phyloP scores from a whole-genome alignment of 2,797 vertebrate species.

The Columba guinea region DNA sequence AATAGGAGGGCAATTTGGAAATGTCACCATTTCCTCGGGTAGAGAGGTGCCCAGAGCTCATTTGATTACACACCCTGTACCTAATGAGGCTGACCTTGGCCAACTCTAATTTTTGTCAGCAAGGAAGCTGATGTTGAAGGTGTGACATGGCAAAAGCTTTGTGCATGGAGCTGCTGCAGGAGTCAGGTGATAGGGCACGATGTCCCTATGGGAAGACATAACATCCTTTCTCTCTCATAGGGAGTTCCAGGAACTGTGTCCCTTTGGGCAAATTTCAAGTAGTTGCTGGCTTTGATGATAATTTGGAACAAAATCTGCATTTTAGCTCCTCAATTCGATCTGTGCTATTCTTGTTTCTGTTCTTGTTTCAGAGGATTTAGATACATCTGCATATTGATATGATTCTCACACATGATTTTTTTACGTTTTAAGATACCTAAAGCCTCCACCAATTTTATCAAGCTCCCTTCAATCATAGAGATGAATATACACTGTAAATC shows the following conservation, averaged over 20 bases:
- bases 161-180: not conserved
- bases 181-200: not conserved
- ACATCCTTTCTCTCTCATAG: not conserved
- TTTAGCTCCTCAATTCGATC: not conserved
- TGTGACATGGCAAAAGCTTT: not conserved
- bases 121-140: accelerated
- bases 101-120: not conserved
- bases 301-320: not conserved
- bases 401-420: not conserved
- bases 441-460: not conserved
- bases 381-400: not conserved
- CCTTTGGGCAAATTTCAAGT: not conserved
- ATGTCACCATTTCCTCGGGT: not conserved
- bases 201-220: not conserved
- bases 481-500: constrained; percentile 27
- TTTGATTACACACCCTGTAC: accelerated
- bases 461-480: not conserved
- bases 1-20: not conserved
- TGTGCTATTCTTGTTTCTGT: not conserved
- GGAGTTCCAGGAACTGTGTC: not conserved
- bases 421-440: not conserved
- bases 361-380: not conserved
- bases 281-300: not conserved
- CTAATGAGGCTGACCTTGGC: not conserved
- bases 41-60: not conserved